Evolutionary conservation across 1,140 invertebrate genomes (phyloP).

Genomic region (Cherax destructor): DNA sequence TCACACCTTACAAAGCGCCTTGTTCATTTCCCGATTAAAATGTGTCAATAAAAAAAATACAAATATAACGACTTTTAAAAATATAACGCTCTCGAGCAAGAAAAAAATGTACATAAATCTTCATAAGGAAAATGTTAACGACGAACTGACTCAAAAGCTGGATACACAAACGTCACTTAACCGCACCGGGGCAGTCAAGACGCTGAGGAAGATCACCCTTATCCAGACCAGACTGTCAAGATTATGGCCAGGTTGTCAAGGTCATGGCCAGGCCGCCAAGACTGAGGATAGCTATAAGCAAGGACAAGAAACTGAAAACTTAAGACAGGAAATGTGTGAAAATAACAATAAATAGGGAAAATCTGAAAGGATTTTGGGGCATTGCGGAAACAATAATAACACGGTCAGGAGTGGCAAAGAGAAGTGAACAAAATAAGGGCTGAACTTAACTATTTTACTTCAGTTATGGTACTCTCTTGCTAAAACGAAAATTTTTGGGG

Average conservation of each 20-base stretch:
- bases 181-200: slow-evolving; percentile 22
- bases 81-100: slow-evolving; percentile 5
- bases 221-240: slow-evolving; percentile 20
- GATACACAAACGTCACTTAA: slow-evolving; percentile 48
- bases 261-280: slow-evolving; percentile 46
- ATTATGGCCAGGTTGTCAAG: slow-evolving; percentile 20
- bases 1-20: slow-evolving; percentile 55
- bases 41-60: slow-evolving; percentile 44
- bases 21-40: slow-evolving; percentile 11
- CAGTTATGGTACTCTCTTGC: slow-evolving; percentile 11
- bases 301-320: slow-evolving; percentile 1
- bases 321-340: not conserved
- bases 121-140: slow-evolving; percentile 22
- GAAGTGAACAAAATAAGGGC: slow-evolving; percentile 32
- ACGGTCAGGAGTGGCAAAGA: slow-evolving; percentile 27
- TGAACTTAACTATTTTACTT: slow-evolving; percentile 25
- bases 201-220: slow-evolving; percentile 1
- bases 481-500: slow-evolving; percentile 28
- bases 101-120: slow-evolving; percentile 1
- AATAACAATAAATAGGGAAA: not conserved
- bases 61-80: not conserved
- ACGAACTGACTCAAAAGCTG: slow-evolving; percentile 48
- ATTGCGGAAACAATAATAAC: slow-evolving; percentile 27
- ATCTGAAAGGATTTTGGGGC: slow-evolving; percentile 17
- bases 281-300: slow-evolving; percentile 25